These are phyloP conservation scores for Eristalis pertinax DNA, from an alignment of 2,888 invertebrate genomes.

Conservation along the genomic window DNA sequence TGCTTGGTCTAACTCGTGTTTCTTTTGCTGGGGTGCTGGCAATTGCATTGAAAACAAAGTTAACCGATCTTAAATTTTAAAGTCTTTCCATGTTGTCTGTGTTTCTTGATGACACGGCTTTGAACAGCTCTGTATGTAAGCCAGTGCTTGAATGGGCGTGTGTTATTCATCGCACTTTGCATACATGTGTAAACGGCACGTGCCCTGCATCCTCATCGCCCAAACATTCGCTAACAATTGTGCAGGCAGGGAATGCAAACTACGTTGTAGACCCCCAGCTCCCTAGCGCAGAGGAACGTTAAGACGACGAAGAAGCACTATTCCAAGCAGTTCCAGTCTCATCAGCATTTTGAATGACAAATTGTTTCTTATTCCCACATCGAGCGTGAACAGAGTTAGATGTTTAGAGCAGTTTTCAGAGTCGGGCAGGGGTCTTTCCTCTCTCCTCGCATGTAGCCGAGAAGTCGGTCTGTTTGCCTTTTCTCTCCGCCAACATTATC, in stretches of 20 bases:
- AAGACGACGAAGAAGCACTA: too few relatives aligned
- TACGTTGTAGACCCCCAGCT: too few relatives aligned
- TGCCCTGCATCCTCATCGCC: background rate
- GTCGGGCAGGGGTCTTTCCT: background rate
- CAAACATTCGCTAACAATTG: background rate
- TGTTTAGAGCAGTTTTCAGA: slow-evolving; percentile 35
- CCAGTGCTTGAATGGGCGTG: background rate
- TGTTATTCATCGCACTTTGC: background rate
- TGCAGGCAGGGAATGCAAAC: background rate
- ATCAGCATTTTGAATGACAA: background rate
- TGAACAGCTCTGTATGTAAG: background rate
- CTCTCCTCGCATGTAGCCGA: too few relatives aligned
- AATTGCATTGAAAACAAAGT: too few relatives aligned
- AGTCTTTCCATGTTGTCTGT: too few relatives aligned
- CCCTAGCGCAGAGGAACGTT: too few relatives aligned
- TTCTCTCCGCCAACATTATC: slow-evolving; percentile 12
- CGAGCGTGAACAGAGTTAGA: background rate
- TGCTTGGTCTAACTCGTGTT: too few relatives aligned
- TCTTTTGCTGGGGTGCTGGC: too few relatives aligned
- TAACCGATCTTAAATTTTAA: too few relatives aligned
- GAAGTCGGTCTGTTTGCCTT: slow-evolving; percentile 18
- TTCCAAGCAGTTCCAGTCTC: background rate
- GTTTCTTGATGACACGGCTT: too few relatives aligned
- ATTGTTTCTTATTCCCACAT: background rate
- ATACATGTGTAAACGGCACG: background rate